Percentiles rank a stretch among this genome's conserved stretches.
phyloP scores from a whole-genome alignment of 2,113 vertebrate species.

The Urocitellus parryii region DNA sequence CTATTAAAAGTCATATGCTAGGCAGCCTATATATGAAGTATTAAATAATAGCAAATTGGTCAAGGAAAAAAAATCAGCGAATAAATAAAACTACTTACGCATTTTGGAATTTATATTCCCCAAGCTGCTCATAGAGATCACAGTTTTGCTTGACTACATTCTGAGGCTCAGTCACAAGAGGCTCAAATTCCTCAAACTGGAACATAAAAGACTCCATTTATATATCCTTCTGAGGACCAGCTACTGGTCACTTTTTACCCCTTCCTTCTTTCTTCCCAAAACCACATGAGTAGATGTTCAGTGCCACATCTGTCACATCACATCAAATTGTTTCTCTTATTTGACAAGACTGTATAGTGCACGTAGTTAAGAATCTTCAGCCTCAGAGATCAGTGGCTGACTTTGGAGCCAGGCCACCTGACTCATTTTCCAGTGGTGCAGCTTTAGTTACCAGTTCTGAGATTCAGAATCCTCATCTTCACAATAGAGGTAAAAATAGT shows the following conservation, averaged over 20 bases:
- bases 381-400: background rate
- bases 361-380: background rate
- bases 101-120: slow-evolving; percentile 81
- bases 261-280: background rate
- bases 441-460: background rate
- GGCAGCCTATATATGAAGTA: background rate
- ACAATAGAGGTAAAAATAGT: background rate
- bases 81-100: slow-evolving; percentile 77
- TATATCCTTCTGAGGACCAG: background rate
- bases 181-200: slow-evolving; percentile 78
- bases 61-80: background rate
- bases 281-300: background rate
- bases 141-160: slow-evolving; percentile 83
- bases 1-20: background rate
- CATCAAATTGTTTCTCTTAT: background rate
- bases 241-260: background rate
- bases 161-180: slow-evolving; percentile 75
- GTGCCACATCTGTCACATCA: background rate
- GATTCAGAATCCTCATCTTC: background rate
- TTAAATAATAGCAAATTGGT: background rate
- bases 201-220: slow-evolving; percentile 58
- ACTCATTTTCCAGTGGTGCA: background rate
- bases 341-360: too few relatives aligned
- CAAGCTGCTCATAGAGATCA: background rate
- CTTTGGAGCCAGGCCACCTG: background rate